These are phyloP conservation scores for Cynocephalus volans DNA, from an alignment of 2,113 vertebrate genomes.

Conservation along the genomic window DNA sequence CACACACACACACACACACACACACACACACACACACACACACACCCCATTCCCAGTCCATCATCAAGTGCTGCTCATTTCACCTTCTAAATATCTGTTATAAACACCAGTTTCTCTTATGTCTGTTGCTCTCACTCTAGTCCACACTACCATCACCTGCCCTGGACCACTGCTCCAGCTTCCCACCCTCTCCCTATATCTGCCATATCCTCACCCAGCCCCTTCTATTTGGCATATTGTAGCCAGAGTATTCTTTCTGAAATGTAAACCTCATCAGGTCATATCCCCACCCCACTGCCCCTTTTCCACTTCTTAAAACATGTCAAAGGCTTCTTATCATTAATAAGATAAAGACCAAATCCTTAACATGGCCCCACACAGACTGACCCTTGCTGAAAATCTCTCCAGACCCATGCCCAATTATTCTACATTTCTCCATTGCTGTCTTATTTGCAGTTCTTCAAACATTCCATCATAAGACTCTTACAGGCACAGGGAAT, in stretches of 20 bases:
- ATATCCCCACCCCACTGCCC: not conserved
- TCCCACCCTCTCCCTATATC: not conserved
- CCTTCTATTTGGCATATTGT: not conserved
- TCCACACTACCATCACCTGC: not conserved
- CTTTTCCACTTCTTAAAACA: not conserved
- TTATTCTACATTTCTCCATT: not conserved
- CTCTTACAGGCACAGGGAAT: not conserved
- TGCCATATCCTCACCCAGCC: not conserved
- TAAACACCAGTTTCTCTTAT: not conserved
- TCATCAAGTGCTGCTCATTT: not conserved
- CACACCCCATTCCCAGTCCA: not conserved
- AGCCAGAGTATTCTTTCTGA: not conserved
- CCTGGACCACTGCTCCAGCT: not conserved
- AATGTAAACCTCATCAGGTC: not conserved
- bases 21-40: not conserved
- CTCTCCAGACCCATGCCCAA: not conserved
- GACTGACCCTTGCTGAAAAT: not conserved
- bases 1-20: not conserved
- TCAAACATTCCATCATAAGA: not conserved
- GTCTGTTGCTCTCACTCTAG: not conserved
- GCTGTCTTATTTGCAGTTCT: not conserved
- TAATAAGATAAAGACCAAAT: not conserved
- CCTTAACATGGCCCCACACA: not conserved
- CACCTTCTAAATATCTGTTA: not conserved
- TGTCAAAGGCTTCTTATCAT: not conserved